phyloP scores from a whole-genome alignment of 1,140 invertebrate species.

The Drosophila nigrodunni region DNA sequence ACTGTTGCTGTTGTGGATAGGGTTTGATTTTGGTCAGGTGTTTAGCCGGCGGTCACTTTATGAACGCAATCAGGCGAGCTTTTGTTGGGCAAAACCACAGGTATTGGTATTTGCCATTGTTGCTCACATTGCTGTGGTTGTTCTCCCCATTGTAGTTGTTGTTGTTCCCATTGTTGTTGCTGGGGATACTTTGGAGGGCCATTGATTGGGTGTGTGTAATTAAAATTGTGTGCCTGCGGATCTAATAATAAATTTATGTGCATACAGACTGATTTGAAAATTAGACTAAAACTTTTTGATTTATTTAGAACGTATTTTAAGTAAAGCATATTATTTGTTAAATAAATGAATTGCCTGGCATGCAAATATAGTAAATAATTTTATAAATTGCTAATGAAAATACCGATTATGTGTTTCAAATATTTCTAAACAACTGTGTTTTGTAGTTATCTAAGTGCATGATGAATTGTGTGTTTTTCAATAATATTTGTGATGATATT shows the following conservation, averaged over 20 bases:
- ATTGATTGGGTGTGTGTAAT: conserved; percentile 61
- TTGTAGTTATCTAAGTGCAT: conserved; percentile 62
- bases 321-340: conserved; percentile 1
- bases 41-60: conserved; percentile 59
- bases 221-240: conserved; percentile 64
- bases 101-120: conserved; percentile 51
- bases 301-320: conserved; percentile 20
- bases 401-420: conserved; percentile 51
- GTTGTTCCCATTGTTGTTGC: conserved; percentile 21
- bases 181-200: conserved; percentile 37
- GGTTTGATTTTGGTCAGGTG: conserved; percentile 64
- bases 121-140: conserved; percentile 34
- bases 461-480: conserved; percentile 54
- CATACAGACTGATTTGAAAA: conserved; percentile 44
- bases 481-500: conserved; percentile 10
- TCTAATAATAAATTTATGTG: conserved; percentile 58
- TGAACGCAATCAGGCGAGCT: conserved; percentile 64
- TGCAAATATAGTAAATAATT: conserved; percentile 15
- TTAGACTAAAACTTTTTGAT: conserved; percentile 32
- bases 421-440: conserved; percentile 34
- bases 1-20: not conserved
- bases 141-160: not conserved
- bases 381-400: conserved; percentile 32
- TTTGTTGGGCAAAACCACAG: conserved; percentile 53
- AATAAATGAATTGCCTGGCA: conserved; percentile 38